Conservation (phyloP, 2,113 vertebrate species). For the Cariama cristata region DNA sequence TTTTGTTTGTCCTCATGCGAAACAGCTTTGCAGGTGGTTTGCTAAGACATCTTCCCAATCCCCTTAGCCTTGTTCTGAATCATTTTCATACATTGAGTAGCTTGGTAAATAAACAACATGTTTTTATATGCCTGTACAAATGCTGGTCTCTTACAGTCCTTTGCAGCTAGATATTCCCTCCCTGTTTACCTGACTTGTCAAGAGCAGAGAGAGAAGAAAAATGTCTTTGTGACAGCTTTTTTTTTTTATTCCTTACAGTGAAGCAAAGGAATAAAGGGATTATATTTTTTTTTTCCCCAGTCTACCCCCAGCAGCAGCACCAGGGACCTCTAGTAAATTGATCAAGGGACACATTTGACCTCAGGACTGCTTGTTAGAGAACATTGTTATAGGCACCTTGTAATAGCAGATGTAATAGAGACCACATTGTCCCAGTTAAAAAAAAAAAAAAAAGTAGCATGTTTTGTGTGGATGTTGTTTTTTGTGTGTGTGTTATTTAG, state of each 20-base stretch:
- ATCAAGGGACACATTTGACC: conserved; percentile 64
- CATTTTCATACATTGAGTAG: neutral
- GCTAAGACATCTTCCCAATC: neutral
- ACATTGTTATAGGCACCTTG: conserved; percentile 11
- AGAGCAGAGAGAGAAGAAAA: conserved; percentile 20
- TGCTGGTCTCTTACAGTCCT: neutral
- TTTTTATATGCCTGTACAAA: neutral
- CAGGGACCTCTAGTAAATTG: conserved; percentile 53
- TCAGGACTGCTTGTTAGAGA: conserved; percentile 61
- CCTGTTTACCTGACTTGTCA: conserved; percentile 45
- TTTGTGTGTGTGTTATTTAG: neutral
- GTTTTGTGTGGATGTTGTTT: neutral
- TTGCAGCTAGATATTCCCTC: neutral
- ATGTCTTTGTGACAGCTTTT: neutral
- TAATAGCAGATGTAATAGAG: conserved; percentile 60
- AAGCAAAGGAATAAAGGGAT: conserved; percentile 48
- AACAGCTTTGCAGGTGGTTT: neutral
- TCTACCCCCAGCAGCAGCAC: conserved; percentile 21
- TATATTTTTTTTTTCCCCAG: neutral
- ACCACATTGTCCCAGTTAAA: conserved; percentile 4
- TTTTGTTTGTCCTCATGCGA: neutral
- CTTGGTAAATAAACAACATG: neutral
- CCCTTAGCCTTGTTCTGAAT: neutral
- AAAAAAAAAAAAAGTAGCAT: neutral
- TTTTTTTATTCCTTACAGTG: neutral